These are phyloP conservation scores for Operophtera brumata DNA, from an alignment of 2,888 invertebrate genomes.

Conservation along the genomic window DNA sequence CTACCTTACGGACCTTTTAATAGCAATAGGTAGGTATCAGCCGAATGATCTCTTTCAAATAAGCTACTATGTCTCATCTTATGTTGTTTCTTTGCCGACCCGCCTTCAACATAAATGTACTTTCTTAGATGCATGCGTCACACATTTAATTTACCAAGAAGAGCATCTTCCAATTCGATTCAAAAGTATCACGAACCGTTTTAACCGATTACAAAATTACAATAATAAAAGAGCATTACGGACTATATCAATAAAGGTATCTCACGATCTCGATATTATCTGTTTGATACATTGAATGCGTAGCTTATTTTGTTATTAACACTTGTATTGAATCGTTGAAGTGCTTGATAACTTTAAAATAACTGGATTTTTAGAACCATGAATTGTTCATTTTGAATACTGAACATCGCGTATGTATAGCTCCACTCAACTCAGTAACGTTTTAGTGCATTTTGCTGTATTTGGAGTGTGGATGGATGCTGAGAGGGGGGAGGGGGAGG, in stretches of 20 bases:
- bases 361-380: no score
- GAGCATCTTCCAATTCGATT: neutral
- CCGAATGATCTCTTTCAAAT: no score
- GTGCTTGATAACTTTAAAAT: conserved; percentile 20
- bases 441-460: no score
- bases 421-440: no score
- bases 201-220: conserved; percentile 47
- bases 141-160: conserved; percentile 10
- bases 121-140: neutral
- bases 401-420: no score
- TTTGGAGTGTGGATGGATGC: no score
- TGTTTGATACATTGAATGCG: conserved; percentile 37
- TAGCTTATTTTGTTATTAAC: conserved; percentile 27
- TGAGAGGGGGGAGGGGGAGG: no score
- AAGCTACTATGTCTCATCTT: neutral
- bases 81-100: no score
- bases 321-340: conserved; percentile 14
- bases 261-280: conserved; percentile 38
- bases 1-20: no score
- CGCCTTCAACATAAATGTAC: neutral
- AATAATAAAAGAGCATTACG: conserved; percentile 54
- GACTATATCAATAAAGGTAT: conserved; percentile 49
- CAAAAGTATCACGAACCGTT: conserved; percentile 40
- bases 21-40: no score
- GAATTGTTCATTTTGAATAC: no score